Conservation (phyloP, 2,113 vertebrate species). For the Pteruthius melanotis region DNA sequence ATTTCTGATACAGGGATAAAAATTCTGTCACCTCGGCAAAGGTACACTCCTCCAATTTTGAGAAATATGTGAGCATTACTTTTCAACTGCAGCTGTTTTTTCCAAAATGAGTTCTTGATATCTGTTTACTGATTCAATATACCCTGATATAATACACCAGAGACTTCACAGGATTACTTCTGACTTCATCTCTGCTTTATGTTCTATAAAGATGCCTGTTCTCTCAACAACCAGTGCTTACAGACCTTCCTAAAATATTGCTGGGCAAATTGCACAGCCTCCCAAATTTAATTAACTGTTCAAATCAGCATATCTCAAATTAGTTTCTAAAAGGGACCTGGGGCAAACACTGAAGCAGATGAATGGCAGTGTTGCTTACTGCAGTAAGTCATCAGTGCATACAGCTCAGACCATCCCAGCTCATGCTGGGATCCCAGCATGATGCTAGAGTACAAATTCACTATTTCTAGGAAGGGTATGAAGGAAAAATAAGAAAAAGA, state of each 20-base stretch:
- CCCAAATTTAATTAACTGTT: conserved; percentile 43
- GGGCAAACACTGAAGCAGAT: background rate
- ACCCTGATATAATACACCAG: background rate
- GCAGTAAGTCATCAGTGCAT: background rate
- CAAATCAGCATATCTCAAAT: background rate
- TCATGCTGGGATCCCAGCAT: no score
- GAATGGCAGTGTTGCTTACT: background rate
- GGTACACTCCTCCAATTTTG: background rate
- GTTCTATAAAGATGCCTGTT: conserved; percentile 22
- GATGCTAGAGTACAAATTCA: background rate
- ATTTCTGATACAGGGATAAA: background rate
- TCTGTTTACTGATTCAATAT: conserved; percentile 5
- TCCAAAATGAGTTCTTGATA: background rate
- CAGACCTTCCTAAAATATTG: conserved; percentile 37
- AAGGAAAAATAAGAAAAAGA: background rate
- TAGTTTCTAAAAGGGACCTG: conserved; percentile 9
- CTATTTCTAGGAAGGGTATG: background rate
- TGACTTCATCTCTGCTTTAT: conserved; percentile 33
- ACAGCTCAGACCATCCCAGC: background rate
- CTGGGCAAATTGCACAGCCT: conserved; percentile 8
- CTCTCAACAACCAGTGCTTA: background rate
- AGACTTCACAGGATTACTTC: background rate
- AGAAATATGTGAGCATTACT: background rate
- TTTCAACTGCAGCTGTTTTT: background rate
- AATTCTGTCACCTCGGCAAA: background rate